Percentiles rank a stretch among this genome's conserved stretches.
Conservation (phyloP, 2,888 invertebrate genomes). For the Heliconius charithonia region DNA sequence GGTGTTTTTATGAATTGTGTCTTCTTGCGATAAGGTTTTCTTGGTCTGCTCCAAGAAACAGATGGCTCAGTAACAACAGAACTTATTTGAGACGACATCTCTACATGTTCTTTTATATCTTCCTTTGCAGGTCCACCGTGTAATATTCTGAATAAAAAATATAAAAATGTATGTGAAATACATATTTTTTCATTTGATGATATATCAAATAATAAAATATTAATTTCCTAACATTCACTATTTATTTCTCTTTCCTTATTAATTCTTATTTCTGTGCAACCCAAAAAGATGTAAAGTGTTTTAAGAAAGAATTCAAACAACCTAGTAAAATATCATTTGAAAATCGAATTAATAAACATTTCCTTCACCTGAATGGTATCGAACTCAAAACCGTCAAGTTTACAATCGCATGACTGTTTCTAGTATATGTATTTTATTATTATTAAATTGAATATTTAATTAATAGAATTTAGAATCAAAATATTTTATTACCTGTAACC, state of each 20-base stretch:
- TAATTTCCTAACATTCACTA: no score
- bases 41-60: constrained; percentile 69
- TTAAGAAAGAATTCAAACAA: no score
- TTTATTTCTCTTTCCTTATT: no score
- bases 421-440: no score
- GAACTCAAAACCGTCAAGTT: no score
- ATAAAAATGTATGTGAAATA: not conserved
- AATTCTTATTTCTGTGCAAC: not conserved
- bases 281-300: not conserved
- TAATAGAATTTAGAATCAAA: not conserved
- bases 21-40: constrained; percentile 49
- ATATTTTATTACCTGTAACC: constrained; percentile 85
- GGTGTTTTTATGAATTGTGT: constrained; percentile 28
- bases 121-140: constrained; percentile 33
- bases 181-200: no score
- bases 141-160: constrained; percentile 49
- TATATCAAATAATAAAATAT: no score
- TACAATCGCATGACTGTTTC: no score
- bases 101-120: constrained; percentile 23
- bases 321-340: not conserved
- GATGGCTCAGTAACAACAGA: constrained; percentile 58
- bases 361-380: no score
- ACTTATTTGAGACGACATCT: constrained; percentile 23
- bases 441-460: not conserved
- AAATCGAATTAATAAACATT: not conserved